Evolutionary conservation across 2,888 invertebrate genomes (phyloP), one percentile per base, ranked within the genome.

Genomic region (Diaprepes abbreviatus): DNA sequence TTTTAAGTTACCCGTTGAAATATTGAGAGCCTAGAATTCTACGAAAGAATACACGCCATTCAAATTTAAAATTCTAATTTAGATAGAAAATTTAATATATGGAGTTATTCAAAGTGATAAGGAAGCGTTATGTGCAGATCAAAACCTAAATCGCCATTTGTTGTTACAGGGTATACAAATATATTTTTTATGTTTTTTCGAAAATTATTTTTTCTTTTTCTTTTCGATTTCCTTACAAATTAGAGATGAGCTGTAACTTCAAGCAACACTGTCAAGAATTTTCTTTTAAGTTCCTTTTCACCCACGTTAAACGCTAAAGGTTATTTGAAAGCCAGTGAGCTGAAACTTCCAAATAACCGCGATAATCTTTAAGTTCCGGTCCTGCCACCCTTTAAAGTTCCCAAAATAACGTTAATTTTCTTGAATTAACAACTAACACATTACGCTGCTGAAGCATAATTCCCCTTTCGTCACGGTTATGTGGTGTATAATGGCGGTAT

Each of bases 401-500:
- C 48, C 28, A 50, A 50, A 50, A 50, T 50, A 50, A 50, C 48
- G 28, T 50, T 50, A 50, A 50, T 50, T 50, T 50, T 50, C 48
- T 50, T 50, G 48, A 28, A 50, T 50, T 50, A 50, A 50, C 48
- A 50, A 50, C 48, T 28, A 28, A 50, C 48, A 50, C 48, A 50
- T 50, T 50, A 50, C 48, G 48, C 28, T 16, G 48, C 21, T 19
- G 43, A 43, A 43, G 43, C 48, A 50, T 50, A 50, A 50, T 50
- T 50, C 48, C 48, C 28, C 16, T 50, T 50, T 50, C 48, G 48
- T 50, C 48, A 50, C 48, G 48, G 48, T 50, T 50, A 50, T 50
- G 48, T 50, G 48, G 48, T 50, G 48, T 28, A 62, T 62, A 62
- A 62, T 62, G 52, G 16, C 31, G 60, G 60, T 50, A 28, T 62